Evolutionary conservation across 2,113 vertebrate genomes (phyloP), one percentile per base, ranked within the genome.

Genomic region (Oplegnathus fasciatus): DNA sequence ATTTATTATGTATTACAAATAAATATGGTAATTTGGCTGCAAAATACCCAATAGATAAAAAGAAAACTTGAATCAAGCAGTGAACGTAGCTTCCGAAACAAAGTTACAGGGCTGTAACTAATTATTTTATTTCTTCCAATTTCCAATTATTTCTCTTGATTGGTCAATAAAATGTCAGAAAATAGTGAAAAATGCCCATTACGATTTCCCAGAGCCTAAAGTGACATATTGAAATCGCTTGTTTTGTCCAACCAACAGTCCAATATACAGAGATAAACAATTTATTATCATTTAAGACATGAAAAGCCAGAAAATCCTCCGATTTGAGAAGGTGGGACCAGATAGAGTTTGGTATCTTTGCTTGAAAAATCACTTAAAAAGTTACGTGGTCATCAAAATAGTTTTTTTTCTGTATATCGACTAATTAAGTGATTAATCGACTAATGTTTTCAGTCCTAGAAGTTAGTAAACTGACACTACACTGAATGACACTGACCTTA

Each of bases 401-500:
- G 58, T 18, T 20, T 40, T 18, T 60, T 9, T 26, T n/a, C 54
- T 28, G 55, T 14, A 58, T 15, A 40, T 20, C 4, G 2, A 20
- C 48, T n/a, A 42, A 54, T 24, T 18, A 37, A 37, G 34, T 37
- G 26, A 9, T 54, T 7, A 28, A 30, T 22, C 4, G 3, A 26
- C 15, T 9, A 6, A 44, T 40, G 6, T 17, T 14, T 37, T 17
- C 14, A 28, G 24, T 9, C n/a, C 18, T 28, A 24, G 17, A 66
- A n/a, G 37, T 44, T 67, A 6, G 6, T 22, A 60, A 40, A 46
- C 9, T 40, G 34, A 2, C 10, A 48, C 9, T 3, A 48, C 10
- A 37, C 3, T 73, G 32, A 73, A 4, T 62, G 2, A 37, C 17
- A 65, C 72, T 60, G 75, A 96, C 95, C 95, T 95, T 95, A 75